Base-by-base conservation (phyloP, 2,797 vertebrate genomes). In the Cuculus canorus region DNA sequence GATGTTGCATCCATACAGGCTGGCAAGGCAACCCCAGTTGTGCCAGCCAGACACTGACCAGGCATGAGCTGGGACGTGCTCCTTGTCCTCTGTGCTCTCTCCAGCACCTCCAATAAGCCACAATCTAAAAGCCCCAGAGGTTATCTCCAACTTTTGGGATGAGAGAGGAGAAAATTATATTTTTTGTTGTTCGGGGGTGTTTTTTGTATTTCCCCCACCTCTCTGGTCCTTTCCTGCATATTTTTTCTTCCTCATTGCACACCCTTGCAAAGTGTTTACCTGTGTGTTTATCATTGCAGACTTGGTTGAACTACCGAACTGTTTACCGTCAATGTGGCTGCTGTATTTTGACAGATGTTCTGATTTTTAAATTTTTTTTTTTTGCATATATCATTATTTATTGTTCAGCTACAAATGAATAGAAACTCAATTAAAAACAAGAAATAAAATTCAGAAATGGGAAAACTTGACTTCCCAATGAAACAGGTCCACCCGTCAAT, bases 231-330 rank as follows among this genome's bases (percentile, higher is more conserved):
- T 85, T 88, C 82, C 45, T 71, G 53, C 3, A 0, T 80, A 15
- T 88, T 95, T 95, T 96, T 94, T 70, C 53, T 60, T 19, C 32
- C 86, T 92, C 1, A 1, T 76, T 95, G 90, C 83, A 90, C 82
- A 4, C 90, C 91, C 92, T 68, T 86, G 50, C 56, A 2, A 80
- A 91, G 69, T 72, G 81, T 97, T 90, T 72, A 84, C 88, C 93
- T 89, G 63, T 73, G 95, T 97, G 96, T 97, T 97, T 92, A 88
- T 96, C 96, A 88, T 96, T 96, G 95, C 96, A 96, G 95, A 94
- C 96, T 86, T 96, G 92, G 84, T 92, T n/a, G 80, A 82, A 63
- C 45, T 52, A 68, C 66, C 19, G n/a, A 92, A 77, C 77, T 7
- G 1, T 88, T 96, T 82, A 81, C 54, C 27, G 28, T 92, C 65